Conservation (phyloP, 2,888 invertebrate species). For the Maniola hyperantus region DNA sequence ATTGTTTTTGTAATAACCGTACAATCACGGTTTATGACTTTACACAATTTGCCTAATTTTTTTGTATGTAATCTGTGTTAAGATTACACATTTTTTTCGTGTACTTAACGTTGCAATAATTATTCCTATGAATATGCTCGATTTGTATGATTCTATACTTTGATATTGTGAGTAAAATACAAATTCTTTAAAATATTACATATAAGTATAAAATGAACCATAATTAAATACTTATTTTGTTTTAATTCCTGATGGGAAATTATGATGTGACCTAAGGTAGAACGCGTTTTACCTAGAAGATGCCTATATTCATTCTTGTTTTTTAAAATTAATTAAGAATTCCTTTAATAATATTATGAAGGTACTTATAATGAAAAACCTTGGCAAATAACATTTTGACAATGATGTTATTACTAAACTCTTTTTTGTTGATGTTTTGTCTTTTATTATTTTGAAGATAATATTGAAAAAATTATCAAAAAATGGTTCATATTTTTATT, state of each 20-base stretch:
- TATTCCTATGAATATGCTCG: too few species aligned
- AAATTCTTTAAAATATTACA: too few species aligned
- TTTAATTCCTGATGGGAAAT: too few species aligned
- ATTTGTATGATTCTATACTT: not conserved
- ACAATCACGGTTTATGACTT: conserved; percentile 12
- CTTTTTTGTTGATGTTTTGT: conserved; percentile 8
- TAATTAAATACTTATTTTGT: too few species aligned
- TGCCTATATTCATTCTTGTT: too few species aligned
- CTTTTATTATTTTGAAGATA: not conserved
- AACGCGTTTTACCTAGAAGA: too few species aligned
- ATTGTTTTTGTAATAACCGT: not conserved
- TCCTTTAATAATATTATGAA: not conserved
- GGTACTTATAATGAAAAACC: not conserved
- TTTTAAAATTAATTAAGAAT: too few species aligned
- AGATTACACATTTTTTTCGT: not conserved
- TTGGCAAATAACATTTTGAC: not conserved
- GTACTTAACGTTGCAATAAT: not conserved
- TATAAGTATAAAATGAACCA: too few species aligned
- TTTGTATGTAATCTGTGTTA: not conserved
- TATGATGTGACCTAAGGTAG: too few species aligned
- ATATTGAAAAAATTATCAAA: not conserved
- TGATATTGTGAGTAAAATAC: too few species aligned
- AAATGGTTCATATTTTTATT: not conserved
- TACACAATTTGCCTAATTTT: conserved; percentile 9
- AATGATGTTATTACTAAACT: not conserved